Base-by-base conservation (phyloP, 2,888 invertebrate species). In the Pachycephus smyrnensis region DNA sequence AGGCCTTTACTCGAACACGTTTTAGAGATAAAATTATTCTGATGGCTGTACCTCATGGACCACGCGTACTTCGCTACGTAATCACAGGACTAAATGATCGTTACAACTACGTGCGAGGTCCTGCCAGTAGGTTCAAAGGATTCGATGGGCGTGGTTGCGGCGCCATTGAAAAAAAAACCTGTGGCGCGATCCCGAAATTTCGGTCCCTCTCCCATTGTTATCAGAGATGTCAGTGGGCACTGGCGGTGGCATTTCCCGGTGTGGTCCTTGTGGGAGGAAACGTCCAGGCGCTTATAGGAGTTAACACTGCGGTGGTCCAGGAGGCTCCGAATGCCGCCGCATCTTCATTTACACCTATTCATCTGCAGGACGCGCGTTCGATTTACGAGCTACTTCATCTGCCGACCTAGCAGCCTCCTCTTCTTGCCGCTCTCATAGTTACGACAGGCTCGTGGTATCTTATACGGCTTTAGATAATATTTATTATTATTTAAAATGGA, bases 281-380 rank as follows among this genome's bases (percentile, higher is more conserved):
- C 76, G 77, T 76, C 15, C 31, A 76, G 75, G 40, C 74, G 31
- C 75, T 77, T 75, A 68, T 71, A 68, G 76, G 37, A 77, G 76
- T 74, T 78, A 76, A 80, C 78, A 82, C 80, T 77, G 75, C 82
- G 82, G 81, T 81, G 79, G 81, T 80, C 81, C 76, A 69, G 37
- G 15, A 40, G 37, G 37, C 37, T 12, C 37, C 37, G 37, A 40
- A 40, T 40, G 37, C 37, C 37, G 86, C 88, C 89, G 88, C 89
- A 90, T 90, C 89, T 90, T 91, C 90, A 90, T 90, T 91, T 90
- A 89, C 90, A 91, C 91, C 90, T 91, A 90, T 91, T 90, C 89
- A 89, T 40, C 37, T 40, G 37, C 15, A 40, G 37, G 37, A 86
- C 84, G 82, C 82, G 83, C 84, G 82, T 82, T 82, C 84, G 74